These are phyloP conservation scores for Lithophane ornitopus DNA, from an alignment of 2,888 invertebrate genomes.

Conservation along the genomic window DNA sequence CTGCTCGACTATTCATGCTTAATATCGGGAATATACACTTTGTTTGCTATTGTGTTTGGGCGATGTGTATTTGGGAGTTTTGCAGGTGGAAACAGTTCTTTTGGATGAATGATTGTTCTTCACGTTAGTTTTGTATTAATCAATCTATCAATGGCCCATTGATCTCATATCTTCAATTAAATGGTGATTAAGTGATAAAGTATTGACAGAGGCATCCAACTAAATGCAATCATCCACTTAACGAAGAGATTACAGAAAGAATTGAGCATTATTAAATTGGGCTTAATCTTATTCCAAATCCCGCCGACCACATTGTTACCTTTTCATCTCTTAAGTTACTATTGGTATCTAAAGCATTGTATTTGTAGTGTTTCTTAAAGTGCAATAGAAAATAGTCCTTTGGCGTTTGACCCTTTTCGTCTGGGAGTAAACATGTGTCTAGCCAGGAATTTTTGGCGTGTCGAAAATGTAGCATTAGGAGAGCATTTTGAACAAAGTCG, in stretches of 20 bases:
- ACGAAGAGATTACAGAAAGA: not conserved
- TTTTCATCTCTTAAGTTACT: not conserved
- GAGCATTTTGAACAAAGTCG: not conserved
- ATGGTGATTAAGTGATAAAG: not conserved
- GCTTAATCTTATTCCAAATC: too few relatives aligned
- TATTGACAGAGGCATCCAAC: not conserved
- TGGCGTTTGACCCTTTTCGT: not conserved
- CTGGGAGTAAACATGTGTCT: not conserved
- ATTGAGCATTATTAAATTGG: not conserved
- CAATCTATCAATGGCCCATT: not conserved
- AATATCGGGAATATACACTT: constrained; percentile 41
- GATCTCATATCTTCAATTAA: not conserved
- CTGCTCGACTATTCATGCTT: constrained; percentile 39
- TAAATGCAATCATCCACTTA: not conserved
- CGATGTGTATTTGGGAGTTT: not conserved
- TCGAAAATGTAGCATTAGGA: not conserved
- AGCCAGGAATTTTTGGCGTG: not conserved
- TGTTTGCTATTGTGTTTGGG: constrained; percentile 28
- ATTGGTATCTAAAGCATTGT: not conserved
- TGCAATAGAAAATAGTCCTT: not conserved
- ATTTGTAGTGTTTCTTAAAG: not conserved
- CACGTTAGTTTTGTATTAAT: not conserved
- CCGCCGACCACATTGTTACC: too few relatives aligned
- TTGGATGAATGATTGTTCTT: not conserved
- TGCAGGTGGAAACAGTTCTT: not conserved